Percentiles rank a stretch among this genome's conserved stretches.
These are phyloP conservation scores for Candidula unifasciata DNA, from an alignment of 2,888 invertebrate genomes.

Conservation along the genomic window DNA sequence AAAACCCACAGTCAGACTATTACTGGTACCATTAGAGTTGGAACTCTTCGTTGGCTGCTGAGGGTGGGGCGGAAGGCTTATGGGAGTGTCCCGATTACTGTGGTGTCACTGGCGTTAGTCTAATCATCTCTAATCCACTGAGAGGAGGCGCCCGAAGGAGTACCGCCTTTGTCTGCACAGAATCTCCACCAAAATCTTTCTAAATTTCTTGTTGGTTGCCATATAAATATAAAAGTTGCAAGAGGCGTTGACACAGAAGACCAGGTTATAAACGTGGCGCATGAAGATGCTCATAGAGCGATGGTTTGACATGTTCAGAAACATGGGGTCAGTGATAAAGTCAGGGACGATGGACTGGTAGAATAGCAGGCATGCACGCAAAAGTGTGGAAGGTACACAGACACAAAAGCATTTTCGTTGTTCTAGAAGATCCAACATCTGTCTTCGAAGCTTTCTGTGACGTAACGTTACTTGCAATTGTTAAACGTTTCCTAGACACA, in stretches of 20 bases:
- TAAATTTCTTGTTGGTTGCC: constrained; percentile 22
- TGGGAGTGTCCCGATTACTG: too few relatives aligned
- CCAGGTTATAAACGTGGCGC: constrained; percentile 14
- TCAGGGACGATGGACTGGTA: neutral
- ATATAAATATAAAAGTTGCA: constrained; percentile 39
- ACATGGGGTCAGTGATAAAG: neutral
- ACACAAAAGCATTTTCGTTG: constrained; percentile 21
- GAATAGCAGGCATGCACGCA: neutral
- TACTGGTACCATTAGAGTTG: too few relatives aligned
- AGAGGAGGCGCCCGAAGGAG: too few relatives aligned
- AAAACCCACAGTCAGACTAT: too few relatives aligned
- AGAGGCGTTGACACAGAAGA: constrained; percentile 23
- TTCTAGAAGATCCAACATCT: neutral
- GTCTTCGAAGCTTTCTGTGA: neutral
- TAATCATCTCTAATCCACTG: too few relatives aligned
- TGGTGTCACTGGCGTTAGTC: too few relatives aligned
- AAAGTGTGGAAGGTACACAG: neutral
- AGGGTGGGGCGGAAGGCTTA: too few relatives aligned
- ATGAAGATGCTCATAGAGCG: constrained; percentile 11
- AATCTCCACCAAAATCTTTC: neutral
- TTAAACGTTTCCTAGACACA: neutral
- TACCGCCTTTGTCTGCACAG: neutral
- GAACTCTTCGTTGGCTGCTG: too few relatives aligned
- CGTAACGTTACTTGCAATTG: neutral
- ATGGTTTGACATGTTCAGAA: neutral